Evolutionary conservation across 2,113 vertebrate species (phyloP).

Genomic region (Passer montanus): DNA sequence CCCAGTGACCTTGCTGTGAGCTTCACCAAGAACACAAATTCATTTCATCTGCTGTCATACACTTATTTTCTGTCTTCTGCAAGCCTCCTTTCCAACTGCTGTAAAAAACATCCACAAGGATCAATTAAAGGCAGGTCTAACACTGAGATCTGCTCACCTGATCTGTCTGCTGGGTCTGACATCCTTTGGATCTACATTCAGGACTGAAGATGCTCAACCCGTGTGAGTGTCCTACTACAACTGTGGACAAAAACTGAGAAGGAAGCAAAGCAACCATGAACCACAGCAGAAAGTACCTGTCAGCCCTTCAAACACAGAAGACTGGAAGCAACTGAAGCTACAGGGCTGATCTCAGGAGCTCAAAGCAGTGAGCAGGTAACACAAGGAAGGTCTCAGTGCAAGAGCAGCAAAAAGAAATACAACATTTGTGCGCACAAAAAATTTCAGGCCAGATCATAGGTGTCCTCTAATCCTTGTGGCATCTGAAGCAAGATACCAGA

Average conservation of each 20-base stretch:
- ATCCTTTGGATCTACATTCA: not conserved
- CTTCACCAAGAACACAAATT: not conserved
- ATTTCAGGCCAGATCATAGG: no score
- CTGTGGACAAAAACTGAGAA: not conserved
- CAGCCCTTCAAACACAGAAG: not conserved
- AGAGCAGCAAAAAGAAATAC: no score
- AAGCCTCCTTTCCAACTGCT: not conserved
- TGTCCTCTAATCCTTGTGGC: no score
- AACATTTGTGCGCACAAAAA: no score
- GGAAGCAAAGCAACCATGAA: not conserved
- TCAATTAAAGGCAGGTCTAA: not conserved
- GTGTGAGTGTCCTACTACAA: not conserved
- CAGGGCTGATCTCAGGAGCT: not conserved
- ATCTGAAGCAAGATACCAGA: no score
- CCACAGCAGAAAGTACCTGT: not conserved
- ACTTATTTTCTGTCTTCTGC: not conserved
- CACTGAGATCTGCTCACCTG: not conserved
- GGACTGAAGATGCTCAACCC: not conserved
- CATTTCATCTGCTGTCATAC: not conserved
- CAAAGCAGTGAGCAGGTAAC: not conserved
- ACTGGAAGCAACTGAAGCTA: not conserved
- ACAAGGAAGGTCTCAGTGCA: accelerated
- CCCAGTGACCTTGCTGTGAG: not conserved
- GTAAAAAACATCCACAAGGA: not conserved
- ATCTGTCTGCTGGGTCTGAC: not conserved